Percentiles rank a stretch among this genome's conserved stretches.
These are phyloP conservation scores for Solea solea DNA, from an alignment of 2,113 vertebrate species.

Conservation along the genomic window DNA sequence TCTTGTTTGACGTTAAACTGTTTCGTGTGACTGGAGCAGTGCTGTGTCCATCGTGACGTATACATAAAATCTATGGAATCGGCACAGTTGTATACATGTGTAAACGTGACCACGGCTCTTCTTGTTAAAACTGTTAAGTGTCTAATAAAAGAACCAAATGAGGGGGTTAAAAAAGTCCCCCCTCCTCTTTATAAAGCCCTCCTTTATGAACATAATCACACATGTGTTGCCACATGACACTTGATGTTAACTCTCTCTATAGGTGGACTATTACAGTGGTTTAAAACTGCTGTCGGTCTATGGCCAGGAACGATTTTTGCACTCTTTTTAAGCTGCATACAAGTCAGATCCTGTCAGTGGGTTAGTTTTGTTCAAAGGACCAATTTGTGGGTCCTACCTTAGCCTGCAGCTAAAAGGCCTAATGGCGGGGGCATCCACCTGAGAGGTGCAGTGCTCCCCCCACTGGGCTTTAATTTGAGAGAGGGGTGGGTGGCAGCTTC, in stretches of 20 bases:
- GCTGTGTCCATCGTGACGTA: neutral
- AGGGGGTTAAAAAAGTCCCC: neutral
- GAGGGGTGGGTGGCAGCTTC: slow-evolving; percentile 82
- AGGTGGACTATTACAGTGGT: slow-evolving; percentile 44
- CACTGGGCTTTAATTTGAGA: slow-evolving; percentile 95
- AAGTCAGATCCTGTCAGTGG: slow-evolving; percentile 97
- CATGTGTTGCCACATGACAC: neutral
- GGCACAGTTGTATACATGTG: neutral
- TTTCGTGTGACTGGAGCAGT: neutral
- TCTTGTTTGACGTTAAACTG: too few species aligned
- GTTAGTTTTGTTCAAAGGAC: slow-evolving; percentile 99
- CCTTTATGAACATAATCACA: slow-evolving; percentile 8
- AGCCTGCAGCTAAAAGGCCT: slow-evolving; percentile 97
- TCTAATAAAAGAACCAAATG: slow-evolving; percentile 9
- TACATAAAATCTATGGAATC: neutral
- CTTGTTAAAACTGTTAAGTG: neutral
- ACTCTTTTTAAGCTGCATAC: slow-evolving; percentile 86
- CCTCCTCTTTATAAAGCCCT: neutral
- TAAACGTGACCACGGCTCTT: neutral
- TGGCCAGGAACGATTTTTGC: slow-evolving; percentile 89
- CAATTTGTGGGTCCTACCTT: slow-evolving; percentile 99
- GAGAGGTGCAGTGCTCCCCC: slow-evolving; percentile 93
- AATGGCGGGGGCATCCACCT: slow-evolving; percentile 91
- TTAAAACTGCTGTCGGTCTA: slow-evolving; percentile 73
- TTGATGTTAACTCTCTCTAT: slow-evolving; percentile 27